Percentiles rank a stretch among this genome's conserved stretches.
Conservation (phyloP, 2,888 invertebrate genomes). For the Spodoptera littoralis region DNA sequence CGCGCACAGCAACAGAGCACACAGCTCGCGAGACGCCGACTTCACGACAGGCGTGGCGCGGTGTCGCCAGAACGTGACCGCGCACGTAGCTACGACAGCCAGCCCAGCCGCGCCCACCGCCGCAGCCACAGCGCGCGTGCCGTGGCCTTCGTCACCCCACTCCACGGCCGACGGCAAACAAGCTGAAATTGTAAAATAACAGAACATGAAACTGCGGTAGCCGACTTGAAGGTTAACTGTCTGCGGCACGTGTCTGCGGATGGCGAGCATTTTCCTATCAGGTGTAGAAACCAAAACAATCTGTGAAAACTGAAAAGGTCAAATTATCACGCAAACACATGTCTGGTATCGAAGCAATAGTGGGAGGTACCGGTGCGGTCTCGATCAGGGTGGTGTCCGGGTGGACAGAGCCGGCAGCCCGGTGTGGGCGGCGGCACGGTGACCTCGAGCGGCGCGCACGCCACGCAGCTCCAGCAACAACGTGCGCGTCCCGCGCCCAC, state of each 20-base stretch:
- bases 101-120: constrained; percentile 91
- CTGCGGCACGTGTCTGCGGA: no score
- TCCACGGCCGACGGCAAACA: constrained; percentile 90
- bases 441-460: constrained; percentile 88
- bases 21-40: constrained; percentile 90
- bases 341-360: no score
- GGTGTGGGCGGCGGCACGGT: constrained; percentile 87
- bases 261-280: no score
- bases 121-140: constrained; percentile 55
- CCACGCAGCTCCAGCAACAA: constrained; percentile 94
- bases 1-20: constrained; percentile 90
- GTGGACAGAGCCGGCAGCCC: constrained; percentile 81
- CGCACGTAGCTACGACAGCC: constrained; percentile 89
- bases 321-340: no score
- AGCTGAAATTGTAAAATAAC: constrained; percentile 64
- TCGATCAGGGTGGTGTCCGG: constrained; percentile 90
- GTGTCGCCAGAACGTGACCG: constrained; percentile 84
- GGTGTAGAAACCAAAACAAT: no score
- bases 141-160: constrained; percentile 83
- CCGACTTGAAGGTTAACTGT: no score
- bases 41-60: constrained; percentile 92
- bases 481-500: constrained; percentile 82
- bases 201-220: no score
- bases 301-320: no score
- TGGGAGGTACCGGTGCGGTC: constrained; percentile 82